Evolutionary conservation across 2,888 invertebrate genomes (phyloP).

Genomic region (Rhagonycha fulva): DNA sequence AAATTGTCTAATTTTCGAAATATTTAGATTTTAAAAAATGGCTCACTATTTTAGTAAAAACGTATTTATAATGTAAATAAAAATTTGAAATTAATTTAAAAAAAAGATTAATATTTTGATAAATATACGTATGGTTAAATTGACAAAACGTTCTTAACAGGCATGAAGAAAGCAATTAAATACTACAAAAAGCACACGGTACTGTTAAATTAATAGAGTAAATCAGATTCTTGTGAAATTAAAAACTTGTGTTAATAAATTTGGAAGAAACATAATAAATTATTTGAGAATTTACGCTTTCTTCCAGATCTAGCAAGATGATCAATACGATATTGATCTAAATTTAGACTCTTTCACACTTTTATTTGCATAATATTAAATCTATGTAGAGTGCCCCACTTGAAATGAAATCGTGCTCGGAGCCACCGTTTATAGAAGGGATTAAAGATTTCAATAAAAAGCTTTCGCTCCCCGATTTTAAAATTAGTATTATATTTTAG

Average conservation of each 20-base stretch:
- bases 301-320: not conserved
- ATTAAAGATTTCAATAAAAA: constrained; percentile 21
- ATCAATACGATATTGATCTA: constrained; percentile 3
- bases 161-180: not conserved
- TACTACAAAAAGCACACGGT: not conserved
- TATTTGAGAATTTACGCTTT: constrained; percentile 5
- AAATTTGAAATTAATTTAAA: no score
- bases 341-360: constrained; percentile 5
- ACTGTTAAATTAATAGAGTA: not conserved
- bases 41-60: no score
- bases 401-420: not conserved
- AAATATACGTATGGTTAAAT: no score
- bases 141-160: no score
- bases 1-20: no score
- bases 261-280: not conserved
- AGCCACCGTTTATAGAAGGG: constrained; percentile 12
- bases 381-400: constrained; percentile 8
- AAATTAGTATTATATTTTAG: constrained; percentile 20
- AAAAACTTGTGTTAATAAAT: not conserved
- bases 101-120: no score
- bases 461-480: constrained; percentile 15
- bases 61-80: no score
- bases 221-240: not conserved
- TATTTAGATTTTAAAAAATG: no score
- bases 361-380: not conserved